A percentile compares a stretch with the other conserved stretches of the same genome.
Evolutionary conservation across 1,140 invertebrate species (phyloP).

Genomic region (Lasioglossum albipes): DNA sequence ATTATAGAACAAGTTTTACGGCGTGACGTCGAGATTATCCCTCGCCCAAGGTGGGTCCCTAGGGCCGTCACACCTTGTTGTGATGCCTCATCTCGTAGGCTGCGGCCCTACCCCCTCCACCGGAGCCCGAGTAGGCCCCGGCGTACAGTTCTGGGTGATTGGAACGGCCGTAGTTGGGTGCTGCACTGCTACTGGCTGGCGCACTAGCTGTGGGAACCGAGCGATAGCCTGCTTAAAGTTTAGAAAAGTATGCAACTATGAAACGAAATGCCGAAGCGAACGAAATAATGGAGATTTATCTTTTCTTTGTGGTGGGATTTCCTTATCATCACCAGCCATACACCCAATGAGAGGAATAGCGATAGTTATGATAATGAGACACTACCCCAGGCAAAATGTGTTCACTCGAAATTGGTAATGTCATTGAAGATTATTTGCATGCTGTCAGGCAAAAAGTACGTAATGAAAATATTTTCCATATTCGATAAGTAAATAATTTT

Average conservation of each 20-base stretch:
- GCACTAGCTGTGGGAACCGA: constrained; percentile 83
- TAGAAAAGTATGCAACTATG: constrained; percentile 68
- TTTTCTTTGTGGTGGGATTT: not conserved
- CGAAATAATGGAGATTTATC: constrained; percentile 8
- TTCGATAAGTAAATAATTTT: no score
- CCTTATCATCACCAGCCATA: constrained; percentile 4
- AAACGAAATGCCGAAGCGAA: constrained; percentile 55
- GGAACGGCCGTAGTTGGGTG: constrained; percentile 81
- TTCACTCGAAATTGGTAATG: no score
- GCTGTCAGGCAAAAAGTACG: no score
- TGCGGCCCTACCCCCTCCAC: constrained; percentile 79
- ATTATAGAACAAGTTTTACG: constrained; percentile 44
- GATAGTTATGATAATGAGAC: not conserved
- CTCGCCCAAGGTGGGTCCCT: constrained; percentile 51
- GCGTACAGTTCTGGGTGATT: constrained; percentile 84
- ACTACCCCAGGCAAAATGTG: no score
- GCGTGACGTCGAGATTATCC: constrained; percentile 44
- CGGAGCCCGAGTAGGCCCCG: constrained; percentile 83
- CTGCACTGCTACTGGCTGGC: constrained; percentile 82
- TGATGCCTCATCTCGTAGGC: constrained; percentile 81
- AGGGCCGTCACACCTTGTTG: constrained; percentile 81
- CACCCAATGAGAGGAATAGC: not conserved
- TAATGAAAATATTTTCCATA: no score
- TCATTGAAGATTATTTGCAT: no score
- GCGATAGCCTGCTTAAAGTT: constrained; percentile 79